phyloP scores from a whole-genome alignment of 1,140 invertebrate species.

The Sinonovacula constricta region DNA sequence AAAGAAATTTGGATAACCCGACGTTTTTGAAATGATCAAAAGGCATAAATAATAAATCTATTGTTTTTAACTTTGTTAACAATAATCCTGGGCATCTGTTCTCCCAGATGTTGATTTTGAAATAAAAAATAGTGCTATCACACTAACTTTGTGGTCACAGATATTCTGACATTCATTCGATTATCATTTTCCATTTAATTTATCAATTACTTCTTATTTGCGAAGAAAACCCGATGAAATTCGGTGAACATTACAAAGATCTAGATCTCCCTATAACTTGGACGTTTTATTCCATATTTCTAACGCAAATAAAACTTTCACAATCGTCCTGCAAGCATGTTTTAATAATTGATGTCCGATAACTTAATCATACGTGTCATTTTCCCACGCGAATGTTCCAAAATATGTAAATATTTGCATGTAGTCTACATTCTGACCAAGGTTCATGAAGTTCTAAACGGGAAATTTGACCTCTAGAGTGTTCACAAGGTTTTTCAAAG shows the following conservation, averaged over 20 bases:
- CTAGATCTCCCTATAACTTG: constrained; percentile 24
- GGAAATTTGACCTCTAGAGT: constrained; percentile 11
- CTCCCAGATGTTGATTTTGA: constrained; percentile 15
- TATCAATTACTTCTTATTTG: constrained; percentile 30
- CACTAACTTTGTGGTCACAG: constrained; percentile 3
- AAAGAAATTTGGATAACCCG: constrained; percentile 8
- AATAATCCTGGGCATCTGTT: constrained; percentile 18
- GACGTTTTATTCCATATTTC: constrained; percentile 25
- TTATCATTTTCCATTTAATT: constrained; percentile 29
- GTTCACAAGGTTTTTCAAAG: too few relatives aligned
- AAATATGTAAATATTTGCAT: constrained; percentile 15
- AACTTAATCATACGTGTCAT: constrained; percentile 21
- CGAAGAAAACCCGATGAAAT: constrained; percentile 25
- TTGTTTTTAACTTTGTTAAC: too few relatives aligned
- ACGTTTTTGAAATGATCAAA: constrained; percentile 17
- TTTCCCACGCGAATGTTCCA: constrained; percentile 16
- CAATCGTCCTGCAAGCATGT: too few relatives aligned
- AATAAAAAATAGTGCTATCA: constrained; percentile 10
- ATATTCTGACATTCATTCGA: constrained; percentile 27
- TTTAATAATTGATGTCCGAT: background rate
- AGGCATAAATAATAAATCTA: constrained; percentile 16
- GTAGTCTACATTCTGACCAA: background rate
- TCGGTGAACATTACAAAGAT: constrained; percentile 20
- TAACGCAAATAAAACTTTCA: constrained; percentile 22
- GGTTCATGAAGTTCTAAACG: constrained; percentile 27